These are phyloP conservation scores for Yponomeuta cagnagella DNA, from an alignment of 2,888 invertebrate genomes.

Conservation along the genomic window DNA sequence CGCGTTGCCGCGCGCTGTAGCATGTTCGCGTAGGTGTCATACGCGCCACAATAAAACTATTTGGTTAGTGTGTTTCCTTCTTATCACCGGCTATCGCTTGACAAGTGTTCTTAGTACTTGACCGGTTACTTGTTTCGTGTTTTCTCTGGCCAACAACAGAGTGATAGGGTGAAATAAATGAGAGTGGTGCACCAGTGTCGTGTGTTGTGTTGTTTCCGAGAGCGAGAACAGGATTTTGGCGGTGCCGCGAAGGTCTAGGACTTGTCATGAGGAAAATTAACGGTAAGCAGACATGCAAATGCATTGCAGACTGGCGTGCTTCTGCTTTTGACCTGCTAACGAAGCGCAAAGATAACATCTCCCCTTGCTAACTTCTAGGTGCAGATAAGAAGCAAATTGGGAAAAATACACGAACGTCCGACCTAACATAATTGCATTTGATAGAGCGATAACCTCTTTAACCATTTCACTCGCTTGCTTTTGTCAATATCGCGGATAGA, in stretches of 20 bases:
- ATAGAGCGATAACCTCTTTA: conserved; percentile 25
- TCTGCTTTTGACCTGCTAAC: neutral
- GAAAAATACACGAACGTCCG: neutral
- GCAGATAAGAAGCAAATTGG: neutral
- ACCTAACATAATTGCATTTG: neutral
- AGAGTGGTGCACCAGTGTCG: conserved; percentile 42
- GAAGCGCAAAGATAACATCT: neutral
- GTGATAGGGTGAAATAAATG: conserved; percentile 35
- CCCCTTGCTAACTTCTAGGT: neutral
- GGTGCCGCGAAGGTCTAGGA: conserved; percentile 63
- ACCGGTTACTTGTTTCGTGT: conserved; percentile 27
- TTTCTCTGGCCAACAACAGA: conserved; percentile 1
- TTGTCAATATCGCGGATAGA: conserved; percentile 9
- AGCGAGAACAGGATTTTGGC: conserved; percentile 59
- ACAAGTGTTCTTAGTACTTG: conserved; percentile 40
- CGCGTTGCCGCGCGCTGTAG: conserved; percentile 71
- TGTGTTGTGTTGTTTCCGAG: conserved; percentile 66
- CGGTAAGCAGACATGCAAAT: conserved; percentile 43
- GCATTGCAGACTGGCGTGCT: conserved; percentile 16
- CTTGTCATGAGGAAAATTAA: conserved; percentile 71
- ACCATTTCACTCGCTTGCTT: conserved; percentile 6
- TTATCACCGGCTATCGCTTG: conserved; percentile 40
- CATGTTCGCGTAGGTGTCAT: conserved; percentile 68
- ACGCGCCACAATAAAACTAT: conserved; percentile 61
- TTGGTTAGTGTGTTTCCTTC: conserved; percentile 48